Conservation (phyloP, 2,113 vertebrate genomes). For the Limnothrissa miodon region DNA sequence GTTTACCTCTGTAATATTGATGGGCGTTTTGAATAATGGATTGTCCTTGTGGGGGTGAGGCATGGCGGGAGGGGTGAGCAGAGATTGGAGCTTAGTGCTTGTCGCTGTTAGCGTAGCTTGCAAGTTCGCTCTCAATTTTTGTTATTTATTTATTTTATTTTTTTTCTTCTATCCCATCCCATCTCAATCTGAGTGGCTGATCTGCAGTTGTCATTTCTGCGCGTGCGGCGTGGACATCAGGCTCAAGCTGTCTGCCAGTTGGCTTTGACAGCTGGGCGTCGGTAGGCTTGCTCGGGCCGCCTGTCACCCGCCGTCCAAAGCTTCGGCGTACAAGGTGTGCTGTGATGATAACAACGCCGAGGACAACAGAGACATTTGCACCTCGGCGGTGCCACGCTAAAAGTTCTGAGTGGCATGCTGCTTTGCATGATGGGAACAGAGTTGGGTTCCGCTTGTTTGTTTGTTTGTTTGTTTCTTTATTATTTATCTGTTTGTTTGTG, state of each 20-base stretch:
- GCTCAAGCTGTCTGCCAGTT: neutral
- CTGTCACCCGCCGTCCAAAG: neutral
- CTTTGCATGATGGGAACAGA: neutral
- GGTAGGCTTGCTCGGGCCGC: neutral
- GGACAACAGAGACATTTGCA: neutral
- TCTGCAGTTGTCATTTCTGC: neutral
- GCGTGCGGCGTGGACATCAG: neutral
- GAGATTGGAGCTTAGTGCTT: neutral
- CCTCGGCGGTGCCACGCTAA: neutral
- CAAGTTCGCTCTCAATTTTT: too few relatives aligned
- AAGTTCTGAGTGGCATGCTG: neutral
- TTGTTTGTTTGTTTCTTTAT: neutral
- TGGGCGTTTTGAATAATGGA: neutral
- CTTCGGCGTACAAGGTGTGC: neutral
- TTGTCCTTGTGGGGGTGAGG: neutral
- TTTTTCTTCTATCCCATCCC: neutral
- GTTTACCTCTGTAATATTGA: constrained; percentile 8
- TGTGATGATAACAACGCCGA: neutral
- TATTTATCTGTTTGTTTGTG: too few relatives aligned
- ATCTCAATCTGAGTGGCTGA: neutral
- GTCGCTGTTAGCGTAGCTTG: too few relatives aligned
- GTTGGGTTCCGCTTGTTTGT: neutral
- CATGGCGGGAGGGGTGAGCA: too few relatives aligned
- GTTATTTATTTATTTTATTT: too few relatives aligned
- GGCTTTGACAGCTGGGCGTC: neutral